These are phyloP conservation scores for Micromys minutus DNA, from an alignment of 2,113 vertebrate genomes.

Conservation along the genomic window DNA sequence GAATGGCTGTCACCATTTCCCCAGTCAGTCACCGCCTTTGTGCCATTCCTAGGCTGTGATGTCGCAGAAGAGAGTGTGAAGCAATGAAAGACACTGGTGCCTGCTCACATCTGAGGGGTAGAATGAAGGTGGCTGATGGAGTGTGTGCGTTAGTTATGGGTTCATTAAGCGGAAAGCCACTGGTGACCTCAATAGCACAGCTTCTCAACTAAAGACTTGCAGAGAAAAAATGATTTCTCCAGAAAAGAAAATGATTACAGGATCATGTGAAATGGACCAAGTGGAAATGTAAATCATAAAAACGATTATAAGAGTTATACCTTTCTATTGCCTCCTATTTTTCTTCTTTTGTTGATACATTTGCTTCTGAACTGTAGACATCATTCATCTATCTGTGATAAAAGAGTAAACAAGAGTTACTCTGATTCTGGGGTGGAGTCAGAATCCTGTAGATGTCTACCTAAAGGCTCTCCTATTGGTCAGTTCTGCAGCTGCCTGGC, in stretches of 20 bases:
- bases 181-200: neutral
- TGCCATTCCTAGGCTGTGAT: neutral
- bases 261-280: neutral
- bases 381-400: neutral
- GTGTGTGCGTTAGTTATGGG: neutral
- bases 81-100: too few species aligned
- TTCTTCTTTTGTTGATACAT: neutral
- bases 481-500: neutral
- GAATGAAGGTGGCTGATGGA: neutral
- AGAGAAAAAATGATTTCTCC: neutral
- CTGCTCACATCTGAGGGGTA: too few species aligned
- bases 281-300: neutral
- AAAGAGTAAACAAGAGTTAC: neutral
- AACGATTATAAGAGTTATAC: neutral
- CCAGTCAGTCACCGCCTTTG: neutral
- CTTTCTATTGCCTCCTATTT: neutral
- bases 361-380: neutral
- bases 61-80: neutral
- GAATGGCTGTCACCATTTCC: neutral
- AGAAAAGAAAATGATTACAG: neutral
- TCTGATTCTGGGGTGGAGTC: too few species aligned
- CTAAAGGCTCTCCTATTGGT: too few species aligned
- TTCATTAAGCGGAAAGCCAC: neutral
- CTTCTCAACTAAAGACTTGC: neutral
- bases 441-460: neutral